Evolutionary conservation across 1,140 invertebrate genomes (phyloP), one percentile per base, ranked within the genome.

Genomic region (Megalonaias nervosa): DNA sequence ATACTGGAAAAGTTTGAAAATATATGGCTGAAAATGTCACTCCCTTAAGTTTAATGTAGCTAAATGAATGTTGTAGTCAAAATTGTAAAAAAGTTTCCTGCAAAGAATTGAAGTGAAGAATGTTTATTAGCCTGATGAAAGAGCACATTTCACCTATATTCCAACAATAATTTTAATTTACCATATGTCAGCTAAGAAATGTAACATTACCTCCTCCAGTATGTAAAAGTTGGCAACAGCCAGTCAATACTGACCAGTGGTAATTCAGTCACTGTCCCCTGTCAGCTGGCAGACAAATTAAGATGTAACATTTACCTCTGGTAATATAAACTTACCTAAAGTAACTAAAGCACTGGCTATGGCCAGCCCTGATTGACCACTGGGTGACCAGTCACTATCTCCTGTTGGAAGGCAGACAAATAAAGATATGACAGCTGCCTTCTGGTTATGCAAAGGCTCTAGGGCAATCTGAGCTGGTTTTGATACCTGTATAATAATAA

Each of bases 361-460:
- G 23, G 85, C 85, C 64, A 89, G 87, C 89, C 93, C 93, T 81
- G 96, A 95, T 89, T 97, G 95, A 26, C 96, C 96, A 81, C 94
- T 93, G 26, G 96, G 96, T 64, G 96, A 95, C 86, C 94, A 96
- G 26, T 93, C 92, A 82, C 94, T 93, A 61, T 94, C 93, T 6
- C 87, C 88, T 65, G 94, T 96, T 65, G 96, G 96, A 82, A 97
- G 91, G 87, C 96, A 94, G 87, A 99, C 95, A 90, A 99, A 93
- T 82, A 98, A 93, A 74, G 97, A 97, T 75, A 99, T 92, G 85
- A 99, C 96, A 66, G 97, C 97, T 59, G 97, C 97, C 89, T 96
- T 94, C 86, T 96, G 96, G 57, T 95, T 96, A 86, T 93, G 93
- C 87, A 97, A 97, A 68, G 97, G 97, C 90, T 99, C 97, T 79